Base-by-base conservation (phyloP, 2,888 invertebrate species). In the Byasa hedistus region DNA sequence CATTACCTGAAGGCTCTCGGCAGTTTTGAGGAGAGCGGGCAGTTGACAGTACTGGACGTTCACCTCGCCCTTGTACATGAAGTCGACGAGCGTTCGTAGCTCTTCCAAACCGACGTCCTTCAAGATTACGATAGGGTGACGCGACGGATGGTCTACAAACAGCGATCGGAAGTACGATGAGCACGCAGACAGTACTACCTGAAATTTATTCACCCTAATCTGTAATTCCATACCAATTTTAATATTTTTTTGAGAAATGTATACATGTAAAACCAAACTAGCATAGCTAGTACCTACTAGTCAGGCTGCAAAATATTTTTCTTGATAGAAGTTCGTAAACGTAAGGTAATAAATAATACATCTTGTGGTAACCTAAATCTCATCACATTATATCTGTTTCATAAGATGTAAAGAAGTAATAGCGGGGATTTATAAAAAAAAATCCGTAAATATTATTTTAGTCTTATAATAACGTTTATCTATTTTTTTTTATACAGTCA, bases 11-110 rank as follows among this genome's bases (percentile, higher is more conserved):
- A 97, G 95, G 89, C 97, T 97, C 92, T 97, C 97, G 81, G 97
- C 97, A 83, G 97, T 97, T 92, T 96, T 97, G 78, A 97, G 94
- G 81, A 97, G 94, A 79, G 97, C 96, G 86, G 96, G 96, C 85
- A 97, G 94, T 93, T 97, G 96, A 93, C 97, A 97, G 91, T 97
- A 97, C 93, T 97, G 96, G 84, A 98, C 97, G 95, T 97, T 97
- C 80, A 98, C 97, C 92, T 98, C 97, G 83, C 97, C 97, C 92
- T 97, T 96, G 94, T 98, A 98, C 97, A 98, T 98, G 95, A 97
- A 98, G 94, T 97, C 97, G 87, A 98, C 96, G 85, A 98, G 95
- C 77, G 97, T 97, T 87, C 97, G 94, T 83, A 98, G 93, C 92
- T 97, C 97, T 85, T 96, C 94, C 89, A 97, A 96, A 83, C 96